Base-by-base conservation (phyloP, 2,113 vertebrate genomes). In the Dipodomys merriami region DNA sequence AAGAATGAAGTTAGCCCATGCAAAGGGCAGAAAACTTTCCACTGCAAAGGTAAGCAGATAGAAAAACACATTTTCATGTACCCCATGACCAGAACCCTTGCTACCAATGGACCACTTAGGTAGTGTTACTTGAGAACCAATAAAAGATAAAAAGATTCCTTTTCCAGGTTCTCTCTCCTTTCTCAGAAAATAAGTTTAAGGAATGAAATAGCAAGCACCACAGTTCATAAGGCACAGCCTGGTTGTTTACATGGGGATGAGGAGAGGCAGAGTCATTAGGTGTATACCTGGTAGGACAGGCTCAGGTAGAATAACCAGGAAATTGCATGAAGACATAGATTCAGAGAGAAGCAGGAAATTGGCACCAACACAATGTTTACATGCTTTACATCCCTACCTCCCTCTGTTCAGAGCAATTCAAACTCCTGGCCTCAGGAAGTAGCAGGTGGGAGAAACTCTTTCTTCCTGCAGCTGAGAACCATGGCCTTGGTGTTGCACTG, bases 261-360 rank as follows among this genome's bases (percentile, higher is more conserved):
- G 74, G 78, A 87, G 90, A 93, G 53, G 35, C 46, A 88, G 85
- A 46, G 22, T 20, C 7, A 57, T 4, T 39, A 25, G 33, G 46
- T 29, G 65, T 18, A 7, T 0, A 69, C 35, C 64, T 69, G 83
- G 68, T 12, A 86, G 77, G 44, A 35, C 15, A 83, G 39, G 57
- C 60, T 53, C 53, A 57, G 78, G 35, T 19, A n/a, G 72, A 86
- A 88, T 12, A 77, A 73, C 33, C 86, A 94, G 71, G 57, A 93
- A 96, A 74, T 25, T 65, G 20, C 81, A 46, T 2, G 30, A 74
- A 83, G 57, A 78, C 57, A 3, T 27, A n/a, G 49, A 49, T 35
- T 73, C 46, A 71, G 46, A 83, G 7, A 92, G 69, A 90, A 94
- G 71, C 94, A 91, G 65, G 94, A 93, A 93, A 39, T 35, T 91